Base-by-base conservation (phyloP, 2,797 vertebrate genomes). In the Halcyon chelicuti region DNA sequence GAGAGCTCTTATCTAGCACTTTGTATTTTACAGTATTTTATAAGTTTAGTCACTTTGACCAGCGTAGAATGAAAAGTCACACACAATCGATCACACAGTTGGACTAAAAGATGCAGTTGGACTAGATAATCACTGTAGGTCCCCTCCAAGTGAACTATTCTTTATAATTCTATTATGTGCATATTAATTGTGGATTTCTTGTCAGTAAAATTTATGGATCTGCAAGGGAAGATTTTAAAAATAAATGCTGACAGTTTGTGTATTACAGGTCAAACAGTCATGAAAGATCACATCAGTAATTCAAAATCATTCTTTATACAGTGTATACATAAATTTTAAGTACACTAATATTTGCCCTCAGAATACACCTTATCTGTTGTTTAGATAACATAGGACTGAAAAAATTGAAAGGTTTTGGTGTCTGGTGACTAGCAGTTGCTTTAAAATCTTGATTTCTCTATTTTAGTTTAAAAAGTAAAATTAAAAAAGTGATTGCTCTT, bases 381-480 rank as follows among this genome's bases (percentile, higher is more conserved):
- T 3, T 25, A 46, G 2, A 23, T 49, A 49, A 49, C 42, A 9
- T 13, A 31, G 35, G 3, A 79, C 60, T 44, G 2, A 37, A 44
- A 86, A 60, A 42, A 26, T 0, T 4, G 1, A 37, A 63, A 74
- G 2, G 5, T 58, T 66, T 70, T 7, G 2, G 8, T 55, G 15
- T 47, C 12, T 67, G 31, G 14, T 16, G 37, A 72, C 21, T 67
- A 73, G 6, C 12, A 12, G 3, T 31, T 46, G 2, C 44, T 51
- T 72, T 33, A 73, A 83, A 93, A 71, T 42, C 7, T 40, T 81
- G 10, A 62, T 63, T 74, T 84, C 26, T 78, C 19, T n/a, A 26
- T 70, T 88, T 93, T 26, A 72, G 14, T 52, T 31, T 47, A 33
- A 61, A 89, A 90, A 83, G 14, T 58, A 72, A 29, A 35, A 80